Base-by-base conservation (phyloP, 1,140 invertebrate genomes). In the Thaumetopoea pityocampa region DNA sequence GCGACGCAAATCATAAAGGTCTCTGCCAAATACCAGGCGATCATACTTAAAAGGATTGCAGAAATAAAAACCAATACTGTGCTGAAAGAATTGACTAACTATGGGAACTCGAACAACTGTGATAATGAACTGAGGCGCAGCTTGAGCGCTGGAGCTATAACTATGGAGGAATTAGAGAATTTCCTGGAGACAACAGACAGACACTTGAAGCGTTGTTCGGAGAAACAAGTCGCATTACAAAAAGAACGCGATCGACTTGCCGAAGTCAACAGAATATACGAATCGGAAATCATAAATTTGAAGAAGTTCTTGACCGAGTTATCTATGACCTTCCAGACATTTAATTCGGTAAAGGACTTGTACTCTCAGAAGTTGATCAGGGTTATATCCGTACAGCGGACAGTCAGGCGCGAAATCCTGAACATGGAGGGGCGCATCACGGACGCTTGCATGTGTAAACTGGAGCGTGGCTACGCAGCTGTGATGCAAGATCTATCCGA, bases 1-100 rank as follows among this genome's bases (percentile, higher is more conserved):
- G 76, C 76, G 1, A 69, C 43, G 2, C 78, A 82, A 58, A 84
- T 84, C 22, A 79, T 84, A 4, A 82, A 80, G 51, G 67, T 84
- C 1, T 84, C 77, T 0, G 71, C 78, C 1, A 79, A 73, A 36
- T 84, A 82, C 35, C 77, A 82, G 35, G 73, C 78, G 11, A 84
- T 84, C 9, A 82, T 82, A 57, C 42, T 82, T 3, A 82, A 74
- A 42, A 62, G 73, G 35, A 73, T 84, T 23, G 76, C 76, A 0
- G 78, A 82, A 51, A 77, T 82, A 8, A 84, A 82, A 44, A 69
- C 64, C 1, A 80, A 74, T 38, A 72, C 71, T 0, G 71, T 77
- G 0, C 37, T 84, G 12, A 81, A 80, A 20, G 80, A 84, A 40
- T 34, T 84, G 32, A 82, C 80, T 1, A 81, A 84, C 15, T 80